phyloP scores from a whole-genome alignment of 2,113 vertebrate species.

The Columba livia region DNA sequence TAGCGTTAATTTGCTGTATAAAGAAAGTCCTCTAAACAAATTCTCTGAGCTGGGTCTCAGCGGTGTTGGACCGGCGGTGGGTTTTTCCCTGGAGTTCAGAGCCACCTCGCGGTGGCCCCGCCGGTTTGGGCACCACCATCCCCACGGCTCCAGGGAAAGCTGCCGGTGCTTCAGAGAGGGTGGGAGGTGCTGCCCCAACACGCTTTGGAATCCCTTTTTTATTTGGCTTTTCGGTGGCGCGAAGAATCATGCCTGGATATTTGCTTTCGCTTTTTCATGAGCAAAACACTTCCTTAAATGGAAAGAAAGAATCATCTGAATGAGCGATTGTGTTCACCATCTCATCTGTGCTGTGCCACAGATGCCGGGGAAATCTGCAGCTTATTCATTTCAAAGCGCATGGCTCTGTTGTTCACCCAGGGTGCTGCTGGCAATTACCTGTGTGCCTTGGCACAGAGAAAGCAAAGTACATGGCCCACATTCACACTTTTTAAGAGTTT shows the following conservation, averaged over 20 bases:
- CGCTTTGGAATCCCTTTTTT: background rate
- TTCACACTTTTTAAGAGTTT: background rate
- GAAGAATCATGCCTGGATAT: background rate
- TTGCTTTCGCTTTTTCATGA: background rate
- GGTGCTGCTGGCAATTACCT: background rate
- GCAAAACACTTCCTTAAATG: background rate
- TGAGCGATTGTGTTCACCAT: accelerated
- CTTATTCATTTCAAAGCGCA: background rate
- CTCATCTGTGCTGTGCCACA: background rate
- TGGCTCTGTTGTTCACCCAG: background rate
- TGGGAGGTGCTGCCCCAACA: background rate
- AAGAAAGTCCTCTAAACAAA: background rate
- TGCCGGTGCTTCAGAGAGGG: accelerated
- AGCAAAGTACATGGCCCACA: background rate
- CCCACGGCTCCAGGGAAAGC: too few relatives aligned
- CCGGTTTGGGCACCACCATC: too few relatives aligned
- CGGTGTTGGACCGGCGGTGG: accelerated
- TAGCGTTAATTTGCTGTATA: accelerated
- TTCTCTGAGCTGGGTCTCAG: background rate
- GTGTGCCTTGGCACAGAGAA: accelerated
- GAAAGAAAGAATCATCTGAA: accelerated
- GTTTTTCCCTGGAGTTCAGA: background rate
- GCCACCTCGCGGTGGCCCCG: background rate
- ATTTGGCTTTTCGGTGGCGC: background rate
- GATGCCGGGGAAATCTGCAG: background rate